Conservation (phyloP, 2,113 vertebrate genomes). For the Mesocricetus auratus region DNA sequence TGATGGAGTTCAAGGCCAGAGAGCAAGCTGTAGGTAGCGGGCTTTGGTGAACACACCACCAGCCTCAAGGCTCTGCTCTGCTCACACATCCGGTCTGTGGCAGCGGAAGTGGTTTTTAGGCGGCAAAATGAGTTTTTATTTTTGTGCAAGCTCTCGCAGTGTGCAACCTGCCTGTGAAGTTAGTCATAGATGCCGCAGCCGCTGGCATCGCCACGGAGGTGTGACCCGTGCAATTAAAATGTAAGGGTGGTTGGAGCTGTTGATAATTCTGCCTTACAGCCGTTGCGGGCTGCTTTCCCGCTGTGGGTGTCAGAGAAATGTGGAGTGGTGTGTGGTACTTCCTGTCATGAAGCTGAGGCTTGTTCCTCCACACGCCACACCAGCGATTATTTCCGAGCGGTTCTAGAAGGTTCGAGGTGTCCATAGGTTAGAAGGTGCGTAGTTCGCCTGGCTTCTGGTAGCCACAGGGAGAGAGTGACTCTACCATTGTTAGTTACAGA, state of each 20-base stretch:
- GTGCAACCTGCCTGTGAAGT: neutral
- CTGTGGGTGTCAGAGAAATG: neutral
- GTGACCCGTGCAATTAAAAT: neutral
- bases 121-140: slow-evolving; percentile 1
- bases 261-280: slow-evolving; percentile 23
- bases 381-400: slow-evolving; percentile 73
- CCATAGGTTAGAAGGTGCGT: slow-evolving; percentile 72
- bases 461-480: slow-evolving; percentile 66
- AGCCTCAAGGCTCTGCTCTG: neutral
- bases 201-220: neutral
- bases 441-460: slow-evolving; percentile 77
- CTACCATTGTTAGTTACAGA: slow-evolving; percentile 20
- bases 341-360: slow-evolving; percentile 71
- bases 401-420: slow-evolving; percentile 73
- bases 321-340: neutral
- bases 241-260: neutral
- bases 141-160: neutral
- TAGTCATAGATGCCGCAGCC: neutral
- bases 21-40: neutral
- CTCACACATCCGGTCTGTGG: neutral
- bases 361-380: slow-evolving; percentile 33
- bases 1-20: neutral
- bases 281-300: slow-evolving; percentile 11
- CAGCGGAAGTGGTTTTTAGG: neutral
- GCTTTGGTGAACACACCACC: neutral